A percentile compares a stretch with the other conserved stretches of the same genome.
Evolutionary conservation across 2,797 vertebrate genomes (phyloP).

Genomic region (Myotis planiceps): DNA sequence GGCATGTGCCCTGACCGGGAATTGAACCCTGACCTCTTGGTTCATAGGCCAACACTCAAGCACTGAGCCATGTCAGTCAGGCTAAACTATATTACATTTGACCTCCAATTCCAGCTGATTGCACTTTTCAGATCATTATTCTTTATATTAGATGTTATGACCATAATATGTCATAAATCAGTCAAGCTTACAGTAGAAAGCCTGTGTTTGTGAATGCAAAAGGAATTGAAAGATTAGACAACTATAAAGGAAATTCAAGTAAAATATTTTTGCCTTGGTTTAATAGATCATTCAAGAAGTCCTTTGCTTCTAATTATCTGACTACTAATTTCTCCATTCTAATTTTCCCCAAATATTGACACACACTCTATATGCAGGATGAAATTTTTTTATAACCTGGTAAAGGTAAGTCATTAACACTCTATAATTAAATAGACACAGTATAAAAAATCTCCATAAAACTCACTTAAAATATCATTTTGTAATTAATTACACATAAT

Average conservation of each 20-base stretch:
- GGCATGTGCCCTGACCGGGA: too few species aligned
- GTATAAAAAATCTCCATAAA: neutral
- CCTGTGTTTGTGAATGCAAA: neutral
- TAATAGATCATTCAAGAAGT: neutral
- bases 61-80: too few species aligned
- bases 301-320: constrained; percentile 21
- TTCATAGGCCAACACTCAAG: too few species aligned
- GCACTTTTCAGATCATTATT: constrained; percentile 63
- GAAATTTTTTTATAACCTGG: neutral
- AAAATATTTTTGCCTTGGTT: constrained; percentile 4
- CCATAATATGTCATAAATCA: constrained; percentile 69
- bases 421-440: constrained; percentile 23
- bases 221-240: constrained; percentile 38
- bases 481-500: neutral
- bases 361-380: neutral
- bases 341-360: neutral
- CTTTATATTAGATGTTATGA: constrained; percentile 75
- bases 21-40: too few species aligned
- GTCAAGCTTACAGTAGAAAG: constrained; percentile 61
- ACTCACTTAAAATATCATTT: neutral
- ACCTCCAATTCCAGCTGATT: constrained; percentile 74
- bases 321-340: constrained; percentile 35
- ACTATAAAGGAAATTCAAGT: constrained; percentile 29
- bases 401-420: neutral
- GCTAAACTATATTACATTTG: constrained; percentile 60